Evolutionary conservation across 2,797 vertebrate species (phyloP).

Genomic region (Coranthus polyacanthus): DNA sequence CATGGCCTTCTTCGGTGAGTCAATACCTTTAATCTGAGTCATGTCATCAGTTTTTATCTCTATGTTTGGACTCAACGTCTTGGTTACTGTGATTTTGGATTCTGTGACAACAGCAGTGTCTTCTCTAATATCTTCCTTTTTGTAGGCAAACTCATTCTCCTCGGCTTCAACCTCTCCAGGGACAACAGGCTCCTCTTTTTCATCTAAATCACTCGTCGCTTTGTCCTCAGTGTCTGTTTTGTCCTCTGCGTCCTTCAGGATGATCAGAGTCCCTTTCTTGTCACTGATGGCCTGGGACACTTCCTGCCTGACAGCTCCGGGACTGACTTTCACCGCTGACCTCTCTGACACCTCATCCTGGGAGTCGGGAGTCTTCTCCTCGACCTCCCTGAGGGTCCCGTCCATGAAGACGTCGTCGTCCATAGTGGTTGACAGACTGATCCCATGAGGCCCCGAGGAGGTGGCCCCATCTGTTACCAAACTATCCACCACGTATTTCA

Average conservation of each 20-base stretch:
- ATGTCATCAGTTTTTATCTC: slow-evolving; percentile 62
- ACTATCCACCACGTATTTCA: slow-evolving; percentile 88
- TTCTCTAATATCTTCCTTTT: slow-evolving; percentile 29
- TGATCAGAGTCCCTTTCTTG: slow-evolving; percentile 85
- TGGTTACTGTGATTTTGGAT: slow-evolving; percentile 2
- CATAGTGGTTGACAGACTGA: slow-evolving; percentile 77
- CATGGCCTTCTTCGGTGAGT: slow-evolving; percentile 80
- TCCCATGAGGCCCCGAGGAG: slow-evolving; percentile 75
- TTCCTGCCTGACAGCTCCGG: slow-evolving; percentile 83
- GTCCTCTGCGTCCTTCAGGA: slow-evolving; percentile 88
- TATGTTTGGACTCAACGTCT: slow-evolving; percentile 35
- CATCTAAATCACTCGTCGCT: slow-evolving; percentile 13
- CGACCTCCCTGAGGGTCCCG: slow-evolving; percentile 80
- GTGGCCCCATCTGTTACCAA: slow-evolving; percentile 86
- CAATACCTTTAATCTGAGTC: slow-evolving; percentile 53
- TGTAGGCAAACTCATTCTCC: slow-evolving; percentile 22
- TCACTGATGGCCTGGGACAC: slow-evolving; percentile 86
- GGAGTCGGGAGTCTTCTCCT: slow-evolving; percentile 70
- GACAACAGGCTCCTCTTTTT: slow-evolving; percentile 21
- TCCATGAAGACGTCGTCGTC: slow-evolving; percentile 89
- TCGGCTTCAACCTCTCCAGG: slow-evolving; percentile 20
- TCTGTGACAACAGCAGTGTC: slow-evolving; percentile 19
- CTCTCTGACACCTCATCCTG: slow-evolving; percentile 79
- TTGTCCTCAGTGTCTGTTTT: slow-evolving; percentile 28
- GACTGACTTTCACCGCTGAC: slow-evolving; percentile 77